These are phyloP conservation scores for Trissolcus japonicus DNA, from an alignment of 2,888 invertebrate genomes.

Conservation along the genomic window DNA sequence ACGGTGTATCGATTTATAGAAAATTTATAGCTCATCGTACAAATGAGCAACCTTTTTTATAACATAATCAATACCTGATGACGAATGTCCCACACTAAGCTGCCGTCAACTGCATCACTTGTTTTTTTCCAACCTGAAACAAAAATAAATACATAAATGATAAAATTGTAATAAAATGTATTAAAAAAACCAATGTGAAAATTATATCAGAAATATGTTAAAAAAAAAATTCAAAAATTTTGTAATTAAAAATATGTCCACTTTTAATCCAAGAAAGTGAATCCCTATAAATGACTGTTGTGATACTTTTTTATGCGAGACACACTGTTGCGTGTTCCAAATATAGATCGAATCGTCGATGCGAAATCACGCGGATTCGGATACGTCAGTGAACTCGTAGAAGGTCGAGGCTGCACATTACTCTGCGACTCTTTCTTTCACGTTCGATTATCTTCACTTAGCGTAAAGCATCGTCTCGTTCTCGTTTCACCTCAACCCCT, in stretches of 20 bases:
- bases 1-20: conserved; percentile 24
- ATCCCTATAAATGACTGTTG: no score
- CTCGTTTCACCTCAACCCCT: conserved; percentile 17
- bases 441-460: conserved; percentile 47
- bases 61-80: conserved; percentile 5
- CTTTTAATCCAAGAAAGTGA: no score
- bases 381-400: conserved; percentile 57
- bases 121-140: neutral
- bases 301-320: conserved; percentile 6
- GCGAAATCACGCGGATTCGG: conserved; percentile 54
- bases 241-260: no score
- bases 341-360: conserved; percentile 52
- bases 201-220: no score
- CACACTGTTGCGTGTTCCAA: conserved; percentile 51
- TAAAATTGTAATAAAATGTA: no score
- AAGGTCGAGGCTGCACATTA: conserved; percentile 54
- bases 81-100: neutral
- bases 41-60: conserved; percentile 10
- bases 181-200: no score
- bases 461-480: conserved; percentile 20
- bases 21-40: conserved; percentile 8
- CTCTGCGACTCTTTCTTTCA: conserved; percentile 47
- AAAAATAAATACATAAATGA: no score
- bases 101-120: neutral
- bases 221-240: no score